Percentiles rank a stretch among this genome's conserved stretches.
These are phyloP conservation scores for Scrobipalpa atriplicella DNA, from an alignment of 2,888 invertebrate genomes.

Conservation along the genomic window DNA sequence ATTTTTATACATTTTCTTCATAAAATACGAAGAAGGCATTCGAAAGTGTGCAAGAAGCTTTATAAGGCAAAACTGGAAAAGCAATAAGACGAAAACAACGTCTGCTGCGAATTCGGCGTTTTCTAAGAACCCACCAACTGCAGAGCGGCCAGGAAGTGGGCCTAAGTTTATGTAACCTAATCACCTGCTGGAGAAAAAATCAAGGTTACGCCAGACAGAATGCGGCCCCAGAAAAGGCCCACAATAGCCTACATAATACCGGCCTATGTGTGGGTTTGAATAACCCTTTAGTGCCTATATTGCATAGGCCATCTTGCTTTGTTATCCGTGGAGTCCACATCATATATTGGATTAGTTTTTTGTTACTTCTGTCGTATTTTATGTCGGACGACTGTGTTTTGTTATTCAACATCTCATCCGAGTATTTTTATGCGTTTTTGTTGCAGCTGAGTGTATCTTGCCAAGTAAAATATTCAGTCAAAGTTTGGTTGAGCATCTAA, in stretches of 20 bases:
- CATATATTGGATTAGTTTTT: conserved; percentile 79
- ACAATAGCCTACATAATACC: conserved; percentile 50
- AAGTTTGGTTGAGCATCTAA: background rate
- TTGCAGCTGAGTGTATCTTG: background rate
- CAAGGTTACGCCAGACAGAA: conserved; percentile 75
- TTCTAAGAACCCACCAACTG: conserved; percentile 79
- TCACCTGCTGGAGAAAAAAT: conserved; percentile 80
- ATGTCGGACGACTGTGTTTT: conserved; percentile 8
- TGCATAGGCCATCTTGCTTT: conserved; percentile 81
- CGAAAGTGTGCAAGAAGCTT: conserved; percentile 50
- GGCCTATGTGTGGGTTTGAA: conserved; percentile 30
- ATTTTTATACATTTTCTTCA: background rate
- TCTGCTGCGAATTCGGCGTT: conserved; percentile 71
- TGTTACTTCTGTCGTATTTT: conserved; percentile 42
- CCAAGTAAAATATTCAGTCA: background rate
- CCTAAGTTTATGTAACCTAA: conserved; percentile 82
- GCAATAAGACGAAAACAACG: conserved; percentile 70
- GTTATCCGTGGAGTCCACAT: conserved; percentile 70
- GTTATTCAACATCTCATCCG: no score
- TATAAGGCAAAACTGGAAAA: conserved; percentile 60
- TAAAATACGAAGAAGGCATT: background rate
- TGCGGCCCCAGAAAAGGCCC: conserved; percentile 58
- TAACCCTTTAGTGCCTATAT: conserved; percentile 67
- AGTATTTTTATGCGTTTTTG: background rate
- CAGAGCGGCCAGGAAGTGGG: conserved; percentile 79